phyloP scores from a whole-genome alignment of 1,140 invertebrate genomes.

The Halesus radiatus region DNA sequence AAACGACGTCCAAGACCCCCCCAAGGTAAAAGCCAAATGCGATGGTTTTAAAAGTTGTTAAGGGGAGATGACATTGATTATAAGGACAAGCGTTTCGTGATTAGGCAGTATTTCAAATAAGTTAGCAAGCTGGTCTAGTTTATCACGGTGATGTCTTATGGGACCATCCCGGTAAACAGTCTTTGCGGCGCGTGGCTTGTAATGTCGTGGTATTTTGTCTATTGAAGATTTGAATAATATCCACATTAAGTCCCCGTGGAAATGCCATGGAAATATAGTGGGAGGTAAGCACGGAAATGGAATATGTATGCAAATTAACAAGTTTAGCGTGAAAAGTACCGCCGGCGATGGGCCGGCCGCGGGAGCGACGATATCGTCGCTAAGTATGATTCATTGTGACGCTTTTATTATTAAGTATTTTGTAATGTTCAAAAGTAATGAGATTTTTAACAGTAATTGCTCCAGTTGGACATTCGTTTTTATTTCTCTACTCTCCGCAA shows the following conservation, averaged over 20 bases:
- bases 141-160: too few relatives aligned
- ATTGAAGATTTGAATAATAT: constrained; percentile 18
- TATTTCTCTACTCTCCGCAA: background rate
- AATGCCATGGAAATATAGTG: background rate
- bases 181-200: background rate
- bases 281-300: constrained; percentile 2
- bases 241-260: background rate
- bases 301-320: constrained; percentile 29
- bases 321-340: background rate
- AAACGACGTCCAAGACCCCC: too few relatives aligned
- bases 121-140: too few relatives aligned
- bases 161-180: too few relatives aligned
- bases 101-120: too few relatives aligned
- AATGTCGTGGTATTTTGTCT: constrained; percentile 18
- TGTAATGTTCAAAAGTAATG: background rate
- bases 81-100: too few relatives aligned
- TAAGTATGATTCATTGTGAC: background rate
- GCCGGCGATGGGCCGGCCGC: background rate
- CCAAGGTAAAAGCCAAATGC: too few relatives aligned
- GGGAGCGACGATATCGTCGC: background rate
- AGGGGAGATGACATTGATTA: too few relatives aligned
- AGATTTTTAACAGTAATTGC: background rate
- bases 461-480: background rate
- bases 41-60: too few relatives aligned
- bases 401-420: background rate